Percentiles rank a stretch among this genome's conserved stretches.
Conservation (phyloP, 1,140 invertebrate species). For the Leptopilina boulardi region DNA sequence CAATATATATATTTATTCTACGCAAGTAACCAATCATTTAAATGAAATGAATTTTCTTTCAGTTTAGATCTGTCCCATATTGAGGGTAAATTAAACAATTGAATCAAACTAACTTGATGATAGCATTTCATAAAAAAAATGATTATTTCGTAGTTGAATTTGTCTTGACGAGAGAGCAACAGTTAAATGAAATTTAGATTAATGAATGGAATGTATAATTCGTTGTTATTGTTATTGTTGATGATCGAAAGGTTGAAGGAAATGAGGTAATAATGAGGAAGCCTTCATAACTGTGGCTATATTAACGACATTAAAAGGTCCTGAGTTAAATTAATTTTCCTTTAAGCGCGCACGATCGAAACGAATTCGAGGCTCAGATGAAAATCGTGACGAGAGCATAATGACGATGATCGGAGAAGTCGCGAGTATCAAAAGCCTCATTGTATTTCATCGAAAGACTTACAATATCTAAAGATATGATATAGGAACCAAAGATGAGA, state of each 20-base stretch:
- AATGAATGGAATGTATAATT: background rate
- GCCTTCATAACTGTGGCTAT: conserved; percentile 4
- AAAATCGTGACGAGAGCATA: conserved; percentile 28
- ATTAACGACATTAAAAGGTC: conserved; percentile 33
- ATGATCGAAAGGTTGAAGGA: background rate
- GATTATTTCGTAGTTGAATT: too few relatives aligned
- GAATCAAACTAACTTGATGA: too few relatives aligned
- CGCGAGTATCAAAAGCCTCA: conserved; percentile 9
- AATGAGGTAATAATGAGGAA: conserved; percentile 30
- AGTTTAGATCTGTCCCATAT: too few relatives aligned
- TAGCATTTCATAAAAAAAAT: too few relatives aligned
- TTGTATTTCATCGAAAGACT: conserved; percentile 23
- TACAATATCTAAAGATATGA: background rate
- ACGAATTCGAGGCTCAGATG: conserved; percentile 21
- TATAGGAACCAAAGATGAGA: background rate
- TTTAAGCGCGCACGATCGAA: conserved; percentile 24
- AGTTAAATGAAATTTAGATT: too few relatives aligned
- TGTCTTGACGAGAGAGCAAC: too few relatives aligned
- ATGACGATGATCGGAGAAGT: conserved; percentile 19
- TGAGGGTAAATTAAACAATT: too few relatives aligned
- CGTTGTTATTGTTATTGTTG: background rate
- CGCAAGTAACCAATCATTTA: too few relatives aligned
- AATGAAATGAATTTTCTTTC: too few relatives aligned
- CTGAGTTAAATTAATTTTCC: conserved; percentile 27
- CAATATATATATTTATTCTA: too few relatives aligned